Evolutionary conservation across 1,140 invertebrate genomes (phyloP).

Genomic region (Cyrtorhinus lividipennis): DNA sequence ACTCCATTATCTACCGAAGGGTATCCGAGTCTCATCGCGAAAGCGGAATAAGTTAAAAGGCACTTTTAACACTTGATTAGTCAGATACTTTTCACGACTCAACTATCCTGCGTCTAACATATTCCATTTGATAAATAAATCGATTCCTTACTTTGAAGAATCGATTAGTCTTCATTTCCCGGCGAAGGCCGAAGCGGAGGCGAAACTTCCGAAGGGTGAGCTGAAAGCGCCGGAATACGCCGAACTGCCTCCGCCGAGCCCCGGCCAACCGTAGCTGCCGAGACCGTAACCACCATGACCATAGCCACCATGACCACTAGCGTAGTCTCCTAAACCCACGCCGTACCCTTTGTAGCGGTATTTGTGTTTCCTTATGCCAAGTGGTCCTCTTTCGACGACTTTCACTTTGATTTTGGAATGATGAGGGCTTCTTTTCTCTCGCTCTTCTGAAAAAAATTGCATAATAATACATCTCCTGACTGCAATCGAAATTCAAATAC

Average conservation of each 20-base stretch:
- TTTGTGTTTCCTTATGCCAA: not conserved
- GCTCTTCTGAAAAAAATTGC: slow-evolving; percentile 1
- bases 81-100: too few relatives aligned
- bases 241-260: not conserved
- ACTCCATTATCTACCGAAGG: too few relatives aligned
- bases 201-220: not conserved
- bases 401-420: not conserved
- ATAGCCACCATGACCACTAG: not conserved
- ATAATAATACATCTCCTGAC: too few relatives aligned
- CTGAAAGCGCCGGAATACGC: not conserved
- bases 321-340: not conserved
- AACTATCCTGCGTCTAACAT: too few relatives aligned
- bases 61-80: too few relatives aligned
- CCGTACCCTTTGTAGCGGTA: not conserved
- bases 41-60: too few relatives aligned
- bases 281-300: not conserved
- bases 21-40: too few relatives aligned
- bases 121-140: too few relatives aligned
- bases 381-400: not conserved
- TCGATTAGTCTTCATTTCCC: not conserved
- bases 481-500: too few relatives aligned
- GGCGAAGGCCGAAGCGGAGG: not conserved
- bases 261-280: not conserved
- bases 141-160: too few relatives aligned
- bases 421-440: not conserved